These are phyloP conservation scores for Microtus californicus DNA, from an alignment of 2,797 vertebrate genomes.

Conservation along the genomic window DNA sequence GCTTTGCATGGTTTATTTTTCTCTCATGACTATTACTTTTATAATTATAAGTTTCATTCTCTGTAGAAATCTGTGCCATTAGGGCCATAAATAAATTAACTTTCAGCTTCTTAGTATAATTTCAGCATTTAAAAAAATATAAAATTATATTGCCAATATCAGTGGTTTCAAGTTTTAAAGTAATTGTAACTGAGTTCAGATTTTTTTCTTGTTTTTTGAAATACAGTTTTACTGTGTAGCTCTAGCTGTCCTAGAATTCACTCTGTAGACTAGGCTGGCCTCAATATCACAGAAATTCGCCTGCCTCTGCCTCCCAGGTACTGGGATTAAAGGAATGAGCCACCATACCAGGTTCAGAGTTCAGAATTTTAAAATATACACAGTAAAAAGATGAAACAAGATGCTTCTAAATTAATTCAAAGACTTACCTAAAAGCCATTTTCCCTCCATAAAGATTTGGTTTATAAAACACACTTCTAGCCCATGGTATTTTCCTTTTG, in stretches of 20 bases:
- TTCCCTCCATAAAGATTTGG: conserved; percentile 45
- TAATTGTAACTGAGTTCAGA: background rate
- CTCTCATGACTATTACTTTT: conserved; percentile 41
- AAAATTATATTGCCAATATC: conserved; percentile 26
- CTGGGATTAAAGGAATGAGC: background rate
- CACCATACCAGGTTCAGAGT: background rate
- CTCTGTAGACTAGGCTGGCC: background rate
- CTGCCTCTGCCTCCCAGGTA: background rate
- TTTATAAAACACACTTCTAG: conserved; percentile 55
- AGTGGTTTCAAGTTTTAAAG: background rate
- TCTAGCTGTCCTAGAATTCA: background rate
- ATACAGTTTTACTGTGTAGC: background rate
- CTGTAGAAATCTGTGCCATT: background rate
- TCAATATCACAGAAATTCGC: background rate
- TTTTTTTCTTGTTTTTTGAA: background rate
- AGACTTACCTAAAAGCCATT: conserved; percentile 53
- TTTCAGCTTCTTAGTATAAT: conserved; percentile 24
- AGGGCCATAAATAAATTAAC: conserved; percentile 26
- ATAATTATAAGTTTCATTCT: conserved; percentile 3
- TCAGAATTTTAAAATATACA: conserved; percentile 49
- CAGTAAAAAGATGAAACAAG: conserved; percentile 20
- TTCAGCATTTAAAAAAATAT: conserved; percentile 54
- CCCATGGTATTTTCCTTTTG: conserved; percentile 61
- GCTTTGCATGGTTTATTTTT: conserved; percentile 12
- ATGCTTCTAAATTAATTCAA: conserved; percentile 57